Base-by-base conservation (phyloP, 2,888 invertebrate genomes). In the Epistrophe eligans region DNA sequence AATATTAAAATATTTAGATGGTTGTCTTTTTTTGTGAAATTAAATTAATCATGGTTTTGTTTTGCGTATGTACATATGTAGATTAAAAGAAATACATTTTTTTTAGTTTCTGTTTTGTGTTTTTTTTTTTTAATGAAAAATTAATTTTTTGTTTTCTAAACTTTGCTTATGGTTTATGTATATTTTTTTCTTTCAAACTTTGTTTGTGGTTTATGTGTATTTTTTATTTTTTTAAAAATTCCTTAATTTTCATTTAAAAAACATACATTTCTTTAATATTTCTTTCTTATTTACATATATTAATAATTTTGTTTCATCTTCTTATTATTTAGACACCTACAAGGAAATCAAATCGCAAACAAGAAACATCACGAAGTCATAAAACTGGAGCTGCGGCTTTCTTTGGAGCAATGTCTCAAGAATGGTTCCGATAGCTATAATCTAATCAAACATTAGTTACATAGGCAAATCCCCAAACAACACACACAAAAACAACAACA, bases 381-480 rank as follows among this genome's bases (percentile, higher is more conserved):
- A 95, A 96, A 88, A 96, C 96, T 17, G 95, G 96, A 15, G 96
- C 97, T 0, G 96, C 96, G 0, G 96, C 97, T 0, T 95, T 97
- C 93, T 97, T 97, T 92, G 97, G 96, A 73, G 96, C 96, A 4
- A 96, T 97, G 95, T 96, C 97, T 9, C 95, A 96, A 11, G 97
- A 97, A 91, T 97, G 97, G 97, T 97, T 97, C 91, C 94, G 96
- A 85, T 93, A 91, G 84, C 84, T 35, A 15, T 9, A 40, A 43
- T 40, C 10, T 40, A 10, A 43, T 9, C 6, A 50, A 66, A 11
- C 24, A 24, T 2, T 19, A 40, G 40, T 24, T 43, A 24, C 17
- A 11, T 35, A 55, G 7, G 17, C 17, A 13, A 66, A 35, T 35
- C 66, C 43, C 32, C 28, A n/a, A 32, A 28, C 13, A 58, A 17